Base-by-base conservation (phyloP, 2,113 vertebrate genomes). In the Bothrops jararaca region DNA sequence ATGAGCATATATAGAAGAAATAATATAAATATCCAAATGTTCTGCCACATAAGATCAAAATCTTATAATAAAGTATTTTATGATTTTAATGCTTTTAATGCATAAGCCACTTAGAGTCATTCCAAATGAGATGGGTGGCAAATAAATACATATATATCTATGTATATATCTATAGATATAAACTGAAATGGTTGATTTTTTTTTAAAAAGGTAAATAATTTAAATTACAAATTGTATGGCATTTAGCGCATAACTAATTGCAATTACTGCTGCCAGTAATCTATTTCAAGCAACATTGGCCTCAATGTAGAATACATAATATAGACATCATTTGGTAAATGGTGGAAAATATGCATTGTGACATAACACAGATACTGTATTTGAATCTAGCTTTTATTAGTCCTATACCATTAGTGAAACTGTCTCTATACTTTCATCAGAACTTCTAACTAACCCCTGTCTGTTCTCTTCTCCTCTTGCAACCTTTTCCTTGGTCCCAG, bases 381-480 rank as follows among this genome's bases (percentile, higher is more conserved):
- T 91, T 92, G 93, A 93, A 95, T 95, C 85, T 0, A 0, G 54
- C 92, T 54, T 93, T 88, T 94, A 87, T 89, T 94, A 93, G 18
- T 54, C 86, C 94, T 94, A 93, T 94, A 94, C 93, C 95, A 0
- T 94, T 94, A 93, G 39, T 91, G 95, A 95, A 94, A 91, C 91
- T 94, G 93, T 96, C 93, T 97, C 85, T 95, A 89, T 95, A 85
- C 96, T 94, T 91, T 95, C 94, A 95, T 95, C 92, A 90, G 39
- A 95, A 53, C 89, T 90, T 96, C 95, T 97, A 26, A 96, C 97
- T 98, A 97, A 98, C 94, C 92, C 94, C 50, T 97, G 89, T 97
- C 96, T 98, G 93, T 98, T 98, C 96, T 98, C 97, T 98, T 97
- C 97, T 96, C 95, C 96, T 97, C 97, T 94, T 98, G 98, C 98